These are phyloP conservation scores for Tricholauxania praeusta DNA, from an alignment of 2,888 invertebrate genomes.

Conservation along the genomic window DNA sequence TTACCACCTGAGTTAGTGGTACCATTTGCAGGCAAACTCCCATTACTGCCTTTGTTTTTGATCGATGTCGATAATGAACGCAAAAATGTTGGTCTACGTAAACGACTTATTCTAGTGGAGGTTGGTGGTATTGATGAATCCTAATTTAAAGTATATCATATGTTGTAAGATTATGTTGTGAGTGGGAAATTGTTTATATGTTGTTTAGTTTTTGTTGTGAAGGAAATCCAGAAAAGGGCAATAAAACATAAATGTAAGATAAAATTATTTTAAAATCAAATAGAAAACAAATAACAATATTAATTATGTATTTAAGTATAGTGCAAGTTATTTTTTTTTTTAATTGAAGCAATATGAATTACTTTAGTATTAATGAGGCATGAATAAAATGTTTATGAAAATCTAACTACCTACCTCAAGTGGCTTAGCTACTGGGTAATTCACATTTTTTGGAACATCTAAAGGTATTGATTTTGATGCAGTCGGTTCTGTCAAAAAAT, in stretches of 20 bases:
- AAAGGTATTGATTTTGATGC: slow-evolving; percentile 44
- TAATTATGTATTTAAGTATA: too few relatives aligned
- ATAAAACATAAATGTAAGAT: neutral
- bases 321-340: too few relatives aligned
- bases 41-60: slow-evolving; percentile 60
- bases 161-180: neutral
- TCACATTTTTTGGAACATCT: slow-evolving; percentile 44
- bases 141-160: too few relatives aligned
- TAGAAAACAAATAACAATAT: neutral
- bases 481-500: neutral
- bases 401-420: slow-evolving; percentile 75
- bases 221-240: neutral
- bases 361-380: too few relatives aligned
- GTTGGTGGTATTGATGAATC: slow-evolving; percentile 43
- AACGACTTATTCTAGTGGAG: slow-evolving; percentile 62
- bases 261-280: neutral
- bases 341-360: too few relatives aligned
- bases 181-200: neutral
- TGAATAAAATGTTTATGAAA: neutral
- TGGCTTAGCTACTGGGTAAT: slow-evolving; percentile 84
- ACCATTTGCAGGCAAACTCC: slow-evolving; percentile 59
- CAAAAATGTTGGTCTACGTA: slow-evolving; percentile 65
- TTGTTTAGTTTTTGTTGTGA: slow-evolving; percentile 1
- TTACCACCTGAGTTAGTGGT: slow-evolving; percentile 65
- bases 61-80: slow-evolving; percentile 64